Percentiles rank a stretch among this genome's conserved stretches.
These are phyloP conservation scores for Cremastinae sp. DNA, from an alignment of 2,888 invertebrate species.

Conservation along the genomic window DNA sequence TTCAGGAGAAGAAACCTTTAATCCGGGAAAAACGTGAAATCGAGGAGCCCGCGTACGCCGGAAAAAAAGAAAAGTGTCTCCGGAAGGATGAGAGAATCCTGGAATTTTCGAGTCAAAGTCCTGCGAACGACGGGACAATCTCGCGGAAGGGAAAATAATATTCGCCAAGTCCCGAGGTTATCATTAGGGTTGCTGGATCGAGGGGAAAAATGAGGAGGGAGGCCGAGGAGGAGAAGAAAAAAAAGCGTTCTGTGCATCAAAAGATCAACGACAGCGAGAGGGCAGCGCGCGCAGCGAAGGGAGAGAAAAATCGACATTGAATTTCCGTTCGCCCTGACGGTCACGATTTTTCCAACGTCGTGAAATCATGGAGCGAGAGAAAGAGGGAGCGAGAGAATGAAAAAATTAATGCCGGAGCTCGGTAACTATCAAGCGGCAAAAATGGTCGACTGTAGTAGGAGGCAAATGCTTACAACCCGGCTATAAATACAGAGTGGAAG, in stretches of 20 bases:
- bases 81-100: too few species aligned
- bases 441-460: slow-evolving; percentile 34
- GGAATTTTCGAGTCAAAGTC: slow-evolving; percentile 3
- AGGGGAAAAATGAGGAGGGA: too few species aligned
- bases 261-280: slow-evolving; percentile 6
- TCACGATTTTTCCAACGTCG: slow-evolving; percentile 46
- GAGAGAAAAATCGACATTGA: slow-evolving; percentile 32
- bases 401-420: slow-evolving; percentile 5
- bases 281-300: not conserved
- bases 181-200: not conserved
- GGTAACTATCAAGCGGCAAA: slow-evolving; percentile 29
- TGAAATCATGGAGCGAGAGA: slow-evolving; percentile 1
- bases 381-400: not conserved
- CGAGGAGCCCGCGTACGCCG: not conserved
- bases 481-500: slow-evolving; percentile 21
- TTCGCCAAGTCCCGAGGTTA: slow-evolving; percentile 10
- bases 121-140: not conserved
- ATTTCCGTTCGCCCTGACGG: slow-evolving; percentile 37
- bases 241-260: slow-evolving; percentile 7
- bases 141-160: not conserved
- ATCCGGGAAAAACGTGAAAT: too few species aligned
- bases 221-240: too few species aligned
- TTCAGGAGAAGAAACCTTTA: too few species aligned
- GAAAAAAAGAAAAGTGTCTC: not conserved
- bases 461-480: slow-evolving; percentile 24